Base-by-base conservation (phyloP, 2,888 invertebrate species). In the Caenorhabditis imperialis region DNA sequence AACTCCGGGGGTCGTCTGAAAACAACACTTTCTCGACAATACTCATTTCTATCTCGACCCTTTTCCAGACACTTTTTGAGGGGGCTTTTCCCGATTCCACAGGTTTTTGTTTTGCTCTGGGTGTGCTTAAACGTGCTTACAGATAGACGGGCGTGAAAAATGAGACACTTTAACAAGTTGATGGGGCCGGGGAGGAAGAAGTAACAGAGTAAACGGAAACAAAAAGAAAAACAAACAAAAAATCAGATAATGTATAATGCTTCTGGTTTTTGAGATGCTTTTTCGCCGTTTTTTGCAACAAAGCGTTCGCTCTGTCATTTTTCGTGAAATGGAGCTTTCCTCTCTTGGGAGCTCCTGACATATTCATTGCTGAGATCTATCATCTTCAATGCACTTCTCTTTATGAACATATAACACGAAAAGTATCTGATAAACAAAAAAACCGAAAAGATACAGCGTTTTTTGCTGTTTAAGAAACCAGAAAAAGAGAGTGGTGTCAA, bases 1-100 rank as follows among this genome's bases (percentile, higher is more conserved):
- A 67, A 67, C 67, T 67, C 67, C 57, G 30, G 57, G 57, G 63
- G 67, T n/a, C n/a, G 57, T 50, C 55, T 42, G 25, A n/a, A 18
- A 67, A 67, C 67, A 67, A 57, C 55, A 65, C 65, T 48, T 38
- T 42, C 18, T 51, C 47, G 63, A 63, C 63, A 44, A 63, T 51
- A 35, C 51, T 23, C 55, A 33, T 25, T 12, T 51, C 62, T 38
- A 51, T 45, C 54, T 44, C 47, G 16, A 27, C 48, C 42, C 48
- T 35, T 23, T 44, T 57, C 51, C 51, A 30, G 44, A 45, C 38
- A 54, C 40, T 45, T 42, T n/a, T n/a, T n/a, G n/a, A n/a, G n/a
- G n/a, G n/a, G n/a, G n/a, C n/a, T n/a, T n/a, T 47, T 61, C 30
- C 40, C 42, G 35, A 16, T 23, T 38, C 33, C 57, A 51, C 51